Evolutionary conservation across 2,888 invertebrate species (phyloP), one percentile per base, ranked within the genome.

Genomic region (Acleris cristana): DNA sequence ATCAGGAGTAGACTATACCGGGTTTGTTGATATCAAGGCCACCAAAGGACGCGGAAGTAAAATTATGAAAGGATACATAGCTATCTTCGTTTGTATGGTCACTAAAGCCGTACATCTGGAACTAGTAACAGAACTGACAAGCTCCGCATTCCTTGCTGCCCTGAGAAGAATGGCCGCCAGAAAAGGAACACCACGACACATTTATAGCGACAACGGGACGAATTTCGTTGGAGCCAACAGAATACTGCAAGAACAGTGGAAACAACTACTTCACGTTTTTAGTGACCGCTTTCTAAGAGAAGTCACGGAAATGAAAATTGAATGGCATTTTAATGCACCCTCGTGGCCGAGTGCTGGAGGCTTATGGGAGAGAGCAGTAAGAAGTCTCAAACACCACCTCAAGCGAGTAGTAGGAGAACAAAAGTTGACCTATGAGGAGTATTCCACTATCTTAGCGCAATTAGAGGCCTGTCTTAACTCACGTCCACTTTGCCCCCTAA

Each of bases 51-150:
- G 73, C 30, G 72, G 73, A 3, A 56, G 71, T 16, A 69, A 58
- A 23, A 55, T 63, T 52, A 23, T 60, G 3, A 70, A 73, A 26
- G 75, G 73, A n/a, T 76, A 76, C 61, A 66, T 76, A 1, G 73
- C 72, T 1, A 70, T 78, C 0, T 79, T 73, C 26, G 62, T 73
- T 6, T 71, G 73, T 48, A 73, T 73, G 74, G 72, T 64, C 1
- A 76, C 74, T 3, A 77, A 76, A 55, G 75, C 74, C 10, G 65
- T 79, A 8, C 77, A 78, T 44, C 23, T 80, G 12, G 79, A 78
- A 57, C 49, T 77, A 1, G 79, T 77, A 0, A 75, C 74, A 0
- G 78, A 79, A 44, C 58, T 79, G 1, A 74, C 71, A 1, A 69
- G 73, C 2, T 65, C 73, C 21, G 57, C 77, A 26, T 77, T 78